Evolutionary conservation across 1,140 invertebrate genomes (phyloP).

Genomic region (Popillia japonica): DNA sequence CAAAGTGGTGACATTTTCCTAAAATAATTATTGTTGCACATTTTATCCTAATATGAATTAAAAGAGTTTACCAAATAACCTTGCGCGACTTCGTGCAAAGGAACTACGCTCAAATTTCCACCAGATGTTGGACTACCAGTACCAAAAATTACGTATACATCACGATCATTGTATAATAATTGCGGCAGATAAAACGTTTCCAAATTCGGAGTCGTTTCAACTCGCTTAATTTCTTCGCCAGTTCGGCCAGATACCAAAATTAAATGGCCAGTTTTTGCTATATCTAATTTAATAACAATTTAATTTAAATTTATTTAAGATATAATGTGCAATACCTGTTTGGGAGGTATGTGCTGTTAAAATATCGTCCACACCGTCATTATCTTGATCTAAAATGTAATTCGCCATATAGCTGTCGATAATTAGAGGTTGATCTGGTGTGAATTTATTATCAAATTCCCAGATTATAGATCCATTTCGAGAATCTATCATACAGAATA

Average conservation of each 20-base stretch:
- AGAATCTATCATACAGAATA: slow-evolving; percentile 74
- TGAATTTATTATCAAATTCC: slow-evolving; percentile 66
- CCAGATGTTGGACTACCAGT: slow-evolving; percentile 78
- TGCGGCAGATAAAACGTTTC: slow-evolving; percentile 81
- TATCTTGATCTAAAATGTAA: slow-evolving; percentile 76
- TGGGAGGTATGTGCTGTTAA: slow-evolving; percentile 73
- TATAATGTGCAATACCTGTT: slow-evolving; percentile 47
- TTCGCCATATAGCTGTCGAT: slow-evolving; percentile 74
- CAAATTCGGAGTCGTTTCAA: slow-evolving; percentile 71
- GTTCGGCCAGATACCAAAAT: slow-evolving; percentile 76
- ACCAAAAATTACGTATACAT: slow-evolving; percentile 68
- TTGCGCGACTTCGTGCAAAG: slow-evolving; percentile 46
- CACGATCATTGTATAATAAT: slow-evolving; percentile 66
- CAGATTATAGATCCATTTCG: slow-evolving; percentile 74
- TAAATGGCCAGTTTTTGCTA: slow-evolving; percentile 66
- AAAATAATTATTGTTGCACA: background rate
- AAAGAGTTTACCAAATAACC: slow-evolving; percentile 51
- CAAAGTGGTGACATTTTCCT: slow-evolving; percentile 51
- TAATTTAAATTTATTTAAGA: too few relatives aligned
- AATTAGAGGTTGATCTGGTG: slow-evolving; percentile 50
- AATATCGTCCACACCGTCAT: slow-evolving; percentile 76
- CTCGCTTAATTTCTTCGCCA: slow-evolving; percentile 70
- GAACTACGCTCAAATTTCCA: slow-evolving; percentile 66
- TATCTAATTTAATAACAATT: background rate
- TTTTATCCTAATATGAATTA: background rate